Conservation (phyloP, 2,113 vertebrate genomes). For the Campylomormyrus tamandua region DNA sequence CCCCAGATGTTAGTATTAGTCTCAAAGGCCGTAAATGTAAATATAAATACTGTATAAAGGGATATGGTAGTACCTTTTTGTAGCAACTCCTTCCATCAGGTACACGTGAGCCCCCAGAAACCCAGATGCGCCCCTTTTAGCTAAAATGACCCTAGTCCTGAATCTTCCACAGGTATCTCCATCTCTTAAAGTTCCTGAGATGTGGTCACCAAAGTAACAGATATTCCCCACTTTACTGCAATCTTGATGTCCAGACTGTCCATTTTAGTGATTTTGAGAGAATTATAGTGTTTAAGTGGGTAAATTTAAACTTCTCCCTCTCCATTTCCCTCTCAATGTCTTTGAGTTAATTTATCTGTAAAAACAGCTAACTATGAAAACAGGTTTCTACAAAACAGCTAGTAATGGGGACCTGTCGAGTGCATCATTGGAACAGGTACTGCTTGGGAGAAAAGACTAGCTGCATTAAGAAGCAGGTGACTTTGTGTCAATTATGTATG, state of each 20-base stretch:
- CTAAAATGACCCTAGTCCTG: not conserved
- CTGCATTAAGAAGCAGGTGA: not conserved
- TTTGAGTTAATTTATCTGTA: not conserved
- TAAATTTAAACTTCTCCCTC: not conserved
- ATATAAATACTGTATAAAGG: too few relatives aligned
- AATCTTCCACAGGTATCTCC: not conserved
- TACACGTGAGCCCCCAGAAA: not conserved
- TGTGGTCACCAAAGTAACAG: not conserved
- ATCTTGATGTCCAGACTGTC: not conserved
- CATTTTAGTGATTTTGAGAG: not conserved
- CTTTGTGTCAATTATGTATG: not conserved
- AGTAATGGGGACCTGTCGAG: not conserved
- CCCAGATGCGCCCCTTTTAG: not conserved
- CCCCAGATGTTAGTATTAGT: not conserved
- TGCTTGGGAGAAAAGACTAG: not conserved
- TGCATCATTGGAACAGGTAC: not conserved
- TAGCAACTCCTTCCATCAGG: not conserved
- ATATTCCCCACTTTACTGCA: not conserved
- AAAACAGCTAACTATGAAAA: not conserved
- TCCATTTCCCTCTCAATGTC: not conserved
- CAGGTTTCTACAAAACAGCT: not conserved
- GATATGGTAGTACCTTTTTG: too few relatives aligned
- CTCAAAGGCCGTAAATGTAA: not conserved
- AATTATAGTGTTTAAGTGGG: not conserved
- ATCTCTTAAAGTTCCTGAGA: not conserved